phyloP scores from a whole-genome alignment of 1,140 invertebrate genomes.

The Drosophila saltans region DNA sequence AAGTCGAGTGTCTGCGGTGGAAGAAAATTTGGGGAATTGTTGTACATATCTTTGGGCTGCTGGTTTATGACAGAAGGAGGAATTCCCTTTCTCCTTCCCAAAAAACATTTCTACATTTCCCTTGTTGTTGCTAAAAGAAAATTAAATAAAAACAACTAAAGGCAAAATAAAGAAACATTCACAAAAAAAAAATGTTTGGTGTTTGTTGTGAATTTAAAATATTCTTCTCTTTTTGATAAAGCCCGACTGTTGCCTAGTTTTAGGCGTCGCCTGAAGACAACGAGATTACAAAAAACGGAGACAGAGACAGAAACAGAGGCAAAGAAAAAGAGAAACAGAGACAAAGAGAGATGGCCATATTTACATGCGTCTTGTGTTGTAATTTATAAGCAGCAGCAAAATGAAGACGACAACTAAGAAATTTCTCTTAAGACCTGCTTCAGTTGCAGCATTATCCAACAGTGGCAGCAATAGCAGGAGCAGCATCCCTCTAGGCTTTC shows the following conservation, averaged over 20 bases:
- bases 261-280: conserved; percentile 47
- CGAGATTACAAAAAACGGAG: conserved; percentile 13
- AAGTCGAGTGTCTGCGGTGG: conserved; percentile 31
- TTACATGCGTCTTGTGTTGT: conserved; percentile 64
- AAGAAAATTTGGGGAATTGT: conserved; percentile 32
- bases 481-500: neutral
- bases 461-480: neutral
- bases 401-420: conserved; percentile 29
- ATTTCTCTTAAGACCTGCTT: conserved; percentile 13
- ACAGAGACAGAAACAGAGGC: neutral
- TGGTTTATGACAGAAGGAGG: conserved; percentile 13
- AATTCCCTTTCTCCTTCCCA: neutral
- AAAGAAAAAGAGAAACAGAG: conserved; percentile 6
- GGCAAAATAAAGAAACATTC: conserved; percentile 41
- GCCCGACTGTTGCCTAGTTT: conserved; percentile 59
- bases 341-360: conserved; percentile 21
- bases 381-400: conserved; percentile 56
- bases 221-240: conserved; percentile 45
- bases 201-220: conserved; percentile 69
- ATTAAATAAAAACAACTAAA: conserved; percentile 77
- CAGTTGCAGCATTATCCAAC: conserved; percentile 36
- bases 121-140: conserved; percentile 62
- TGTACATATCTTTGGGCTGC: conserved; percentile 31
- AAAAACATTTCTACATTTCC: conserved; percentile 34
- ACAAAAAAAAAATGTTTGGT: conserved; percentile 24